Evolutionary conservation across 2,888 invertebrate genomes (phyloP).

Genomic region (Drosophila anceps): DNA sequence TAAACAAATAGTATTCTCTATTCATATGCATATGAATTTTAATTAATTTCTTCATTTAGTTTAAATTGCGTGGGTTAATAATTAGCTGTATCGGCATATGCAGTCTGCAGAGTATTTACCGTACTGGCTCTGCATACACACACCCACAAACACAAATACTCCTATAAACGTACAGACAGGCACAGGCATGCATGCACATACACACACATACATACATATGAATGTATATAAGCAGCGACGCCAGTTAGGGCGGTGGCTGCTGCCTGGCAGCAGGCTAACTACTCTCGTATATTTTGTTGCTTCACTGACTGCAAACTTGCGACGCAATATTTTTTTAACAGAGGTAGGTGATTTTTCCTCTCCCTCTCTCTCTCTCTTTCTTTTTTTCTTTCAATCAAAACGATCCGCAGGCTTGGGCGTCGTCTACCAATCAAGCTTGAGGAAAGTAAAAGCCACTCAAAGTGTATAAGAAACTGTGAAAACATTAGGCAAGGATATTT

Average conservation of each 20-base stretch:
- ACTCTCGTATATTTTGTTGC: conserved; percentile 38
- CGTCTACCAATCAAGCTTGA: background rate
- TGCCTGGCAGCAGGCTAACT: conserved; percentile 57
- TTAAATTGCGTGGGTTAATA: conserved; percentile 4
- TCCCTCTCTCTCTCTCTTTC: background rate
- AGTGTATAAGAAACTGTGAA: conserved; percentile 7
- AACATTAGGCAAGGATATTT: conserved; percentile 58
- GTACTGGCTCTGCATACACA: conserved; percentile 24
- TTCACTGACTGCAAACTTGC: conserved; percentile 60
- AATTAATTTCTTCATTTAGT: background rate
- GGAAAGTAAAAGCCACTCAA: conserved; percentile 40
- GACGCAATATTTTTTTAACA: conserved; percentile 59
- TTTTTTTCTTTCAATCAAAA: background rate
- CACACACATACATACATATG: too few relatives aligned
- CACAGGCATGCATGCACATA: conserved; percentile 6
- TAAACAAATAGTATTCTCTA: background rate
- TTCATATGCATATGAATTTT: background rate
- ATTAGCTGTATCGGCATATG: conserved; percentile 3
- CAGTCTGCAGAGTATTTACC: conserved; percentile 26
- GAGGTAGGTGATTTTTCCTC: conserved; percentile 12
- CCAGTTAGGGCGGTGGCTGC: conserved; percentile 78
- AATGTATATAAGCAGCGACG: conserved; percentile 71
- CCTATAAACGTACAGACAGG: background rate
- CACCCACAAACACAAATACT: background rate
- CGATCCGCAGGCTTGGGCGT: conserved; percentile 32